Evolutionary conservation across 2,888 invertebrate genomes (phyloP).

Genomic region (Mythimna ferrago): DNA sequence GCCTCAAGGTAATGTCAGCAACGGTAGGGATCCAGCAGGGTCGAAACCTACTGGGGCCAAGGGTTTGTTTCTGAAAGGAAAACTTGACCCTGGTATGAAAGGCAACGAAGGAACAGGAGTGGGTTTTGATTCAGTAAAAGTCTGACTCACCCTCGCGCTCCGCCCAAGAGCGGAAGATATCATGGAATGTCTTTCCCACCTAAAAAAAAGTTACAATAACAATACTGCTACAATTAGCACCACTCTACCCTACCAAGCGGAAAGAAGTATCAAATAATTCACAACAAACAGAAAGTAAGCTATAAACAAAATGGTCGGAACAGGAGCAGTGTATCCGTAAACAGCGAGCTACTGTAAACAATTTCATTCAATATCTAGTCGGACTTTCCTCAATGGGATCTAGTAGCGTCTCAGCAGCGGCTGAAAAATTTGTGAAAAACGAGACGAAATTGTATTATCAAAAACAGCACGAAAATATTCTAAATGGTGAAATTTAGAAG

Average conservation of each 20-base stretch:
- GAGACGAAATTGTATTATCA: not conserved
- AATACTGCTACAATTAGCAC: not conserved
- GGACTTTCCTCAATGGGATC: not conserved
- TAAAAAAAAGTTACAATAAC: too few species aligned
- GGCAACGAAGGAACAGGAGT: too few species aligned
- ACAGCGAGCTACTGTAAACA: constrained; percentile 20
- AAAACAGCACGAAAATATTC: not conserved
- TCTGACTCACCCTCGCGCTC: too few species aligned
- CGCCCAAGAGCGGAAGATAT: too few species aligned
- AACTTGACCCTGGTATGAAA: too few species aligned
- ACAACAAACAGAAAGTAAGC: not conserved
- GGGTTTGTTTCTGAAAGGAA: too few species aligned
- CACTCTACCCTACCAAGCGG: not conserved
- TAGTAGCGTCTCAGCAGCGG: not conserved
- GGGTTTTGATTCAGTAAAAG: too few species aligned
- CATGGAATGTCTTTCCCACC: too few species aligned
- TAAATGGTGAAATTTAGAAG: constrained; percentile 25
- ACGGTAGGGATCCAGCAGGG: too few species aligned
- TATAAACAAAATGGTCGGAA: constrained; percentile 26
- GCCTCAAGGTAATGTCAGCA: too few species aligned
- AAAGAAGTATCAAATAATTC: not conserved
- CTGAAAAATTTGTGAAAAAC: not conserved
- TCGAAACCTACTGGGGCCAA: too few species aligned
- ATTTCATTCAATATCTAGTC: constrained; percentile 6
- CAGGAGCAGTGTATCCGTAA: constrained; percentile 16